Evolutionary conservation across 2,113 vertebrate species (phyloP).

Genomic region (Speoplatyrhinus poulsoni): DNA sequence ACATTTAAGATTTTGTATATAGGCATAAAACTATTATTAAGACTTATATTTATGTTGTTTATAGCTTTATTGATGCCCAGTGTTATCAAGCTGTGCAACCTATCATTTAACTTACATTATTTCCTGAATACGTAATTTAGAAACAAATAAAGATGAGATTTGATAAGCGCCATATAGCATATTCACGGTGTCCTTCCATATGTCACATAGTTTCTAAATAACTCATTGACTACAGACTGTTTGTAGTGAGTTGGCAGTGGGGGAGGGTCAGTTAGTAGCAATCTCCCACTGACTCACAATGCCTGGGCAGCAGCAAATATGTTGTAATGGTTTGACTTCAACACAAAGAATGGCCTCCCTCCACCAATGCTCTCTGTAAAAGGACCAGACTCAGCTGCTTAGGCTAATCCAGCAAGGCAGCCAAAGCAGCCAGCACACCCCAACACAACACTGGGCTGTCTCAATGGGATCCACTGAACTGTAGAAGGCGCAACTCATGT

Average conservation of each 20-base stretch:
- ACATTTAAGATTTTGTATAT: background rate
- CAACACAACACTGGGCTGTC: no score
- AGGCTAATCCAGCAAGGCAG: no score
- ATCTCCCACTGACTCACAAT: background rate
- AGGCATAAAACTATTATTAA: background rate
- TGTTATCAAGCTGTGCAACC: background rate
- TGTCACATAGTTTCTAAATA: background rate
- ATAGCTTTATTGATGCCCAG: background rate
- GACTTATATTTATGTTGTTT: background rate
- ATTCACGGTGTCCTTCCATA: no score
- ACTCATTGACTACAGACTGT: background rate
- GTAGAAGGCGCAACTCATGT: no score
- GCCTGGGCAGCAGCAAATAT: conserved; percentile 39
- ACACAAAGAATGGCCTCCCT: conserved; percentile 56
- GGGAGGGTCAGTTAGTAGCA: conserved; percentile 16
- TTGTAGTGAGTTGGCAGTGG: conserved; percentile 19
- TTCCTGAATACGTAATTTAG: background rate
- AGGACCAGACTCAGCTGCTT: no score
- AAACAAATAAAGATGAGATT: background rate
- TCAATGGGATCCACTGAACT: no score
- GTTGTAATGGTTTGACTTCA: conserved; percentile 49
- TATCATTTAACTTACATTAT: background rate
- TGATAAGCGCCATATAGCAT: no score
- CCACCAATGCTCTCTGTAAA: conserved; percentile 13
- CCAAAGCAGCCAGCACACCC: no score